Evolutionary conservation across 2,797 vertebrate genomes (phyloP).

Genomic region (Poecilia picta): DNA sequence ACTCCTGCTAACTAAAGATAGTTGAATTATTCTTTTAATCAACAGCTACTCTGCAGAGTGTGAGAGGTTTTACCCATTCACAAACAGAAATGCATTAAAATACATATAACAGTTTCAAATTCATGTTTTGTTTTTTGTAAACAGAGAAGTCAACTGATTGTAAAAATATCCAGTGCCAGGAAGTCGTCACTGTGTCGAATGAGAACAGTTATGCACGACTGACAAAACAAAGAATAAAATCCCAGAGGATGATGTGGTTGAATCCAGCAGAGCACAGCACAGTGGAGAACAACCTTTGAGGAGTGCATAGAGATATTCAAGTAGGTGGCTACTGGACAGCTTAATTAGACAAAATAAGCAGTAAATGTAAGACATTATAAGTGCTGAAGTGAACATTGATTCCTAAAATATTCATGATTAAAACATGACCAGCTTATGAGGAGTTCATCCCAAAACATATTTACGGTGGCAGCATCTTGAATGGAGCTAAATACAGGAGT

Average conservation of each 20-base stretch:
- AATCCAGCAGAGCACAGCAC: background rate
- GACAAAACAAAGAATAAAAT: background rate
- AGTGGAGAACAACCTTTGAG: background rate
- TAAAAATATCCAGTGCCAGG: background rate
- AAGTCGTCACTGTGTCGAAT: background rate
- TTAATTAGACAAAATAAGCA: background rate
- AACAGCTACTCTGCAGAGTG: conserved; percentile 22
- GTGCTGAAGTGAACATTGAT: background rate
- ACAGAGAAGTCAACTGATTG: background rate
- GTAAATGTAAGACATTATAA: background rate
- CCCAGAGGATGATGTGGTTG: background rate
- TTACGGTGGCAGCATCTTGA: background rate
- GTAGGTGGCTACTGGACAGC: background rate
- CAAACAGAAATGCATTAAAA: background rate
- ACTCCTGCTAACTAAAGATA: conserved; percentile 17
- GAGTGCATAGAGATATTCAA: background rate
- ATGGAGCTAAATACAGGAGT: background rate
- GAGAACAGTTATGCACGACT: background rate
- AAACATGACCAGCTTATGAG: background rate
- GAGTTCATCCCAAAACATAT: background rate
- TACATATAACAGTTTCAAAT: background rate
- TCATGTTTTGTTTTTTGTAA: background rate
- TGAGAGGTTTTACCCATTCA: background rate
- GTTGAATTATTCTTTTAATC: conserved; percentile 45
- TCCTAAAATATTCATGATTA: background rate